A percentile compares a stretch with the other conserved stretches of the same genome.
phyloP scores from a whole-genome alignment of 2,797 vertebrate species.

The Mus spretus region DNA sequence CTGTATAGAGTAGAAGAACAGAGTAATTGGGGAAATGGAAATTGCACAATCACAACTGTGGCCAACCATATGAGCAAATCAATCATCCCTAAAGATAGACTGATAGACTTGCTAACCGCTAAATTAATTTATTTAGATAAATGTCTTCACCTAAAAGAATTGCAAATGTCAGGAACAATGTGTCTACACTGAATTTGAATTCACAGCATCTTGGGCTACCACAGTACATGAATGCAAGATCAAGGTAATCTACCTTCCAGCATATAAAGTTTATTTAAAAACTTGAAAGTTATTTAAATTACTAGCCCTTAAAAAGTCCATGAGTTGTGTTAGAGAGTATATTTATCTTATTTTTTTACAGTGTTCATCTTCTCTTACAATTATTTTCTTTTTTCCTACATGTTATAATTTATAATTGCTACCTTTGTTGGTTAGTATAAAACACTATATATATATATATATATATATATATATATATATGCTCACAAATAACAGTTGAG shows the following conservation, averaged over 20 bases:
- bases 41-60: neutral
- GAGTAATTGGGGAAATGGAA: constrained; percentile 26
- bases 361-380: neutral
- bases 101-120: neutral
- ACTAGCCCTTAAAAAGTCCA: neutral
- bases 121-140: constrained; percentile 67
- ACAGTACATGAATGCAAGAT: neutral
- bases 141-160: constrained; percentile 12
- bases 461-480: neutral
- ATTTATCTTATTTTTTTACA: constrained; percentile 1
- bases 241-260: neutral
- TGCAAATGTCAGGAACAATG: neutral
- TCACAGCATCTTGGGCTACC: neutral
- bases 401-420: constrained; percentile 24
- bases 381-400: constrained; percentile 15
- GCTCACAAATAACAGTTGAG: neutral
- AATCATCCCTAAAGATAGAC: constrained; percentile 24
- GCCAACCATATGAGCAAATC: constrained; percentile 27
- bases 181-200: neutral
- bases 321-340: neutral
- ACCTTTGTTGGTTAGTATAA: neutral
- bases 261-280: neutral
- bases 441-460: neutral
- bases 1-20: constrained; percentile 26
- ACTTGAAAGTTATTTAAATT: constrained; percentile 34